Evolutionary conservation across 2,113 vertebrate genomes (phyloP).

Genomic region (Bujurquina vittata): DNA sequence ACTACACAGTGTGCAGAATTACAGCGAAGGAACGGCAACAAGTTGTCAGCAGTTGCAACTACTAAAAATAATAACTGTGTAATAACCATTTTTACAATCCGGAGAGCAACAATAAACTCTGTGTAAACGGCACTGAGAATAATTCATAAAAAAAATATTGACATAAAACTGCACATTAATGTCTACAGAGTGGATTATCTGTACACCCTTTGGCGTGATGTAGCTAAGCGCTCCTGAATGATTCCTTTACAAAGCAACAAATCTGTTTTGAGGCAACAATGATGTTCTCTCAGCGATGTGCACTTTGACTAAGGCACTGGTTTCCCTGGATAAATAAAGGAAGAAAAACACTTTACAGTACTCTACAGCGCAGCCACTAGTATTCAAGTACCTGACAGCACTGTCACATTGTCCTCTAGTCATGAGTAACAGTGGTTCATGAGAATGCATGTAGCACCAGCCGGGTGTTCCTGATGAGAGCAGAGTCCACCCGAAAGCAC

Average conservation of each 20-base stretch:
- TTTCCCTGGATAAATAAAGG: conserved; percentile 17
- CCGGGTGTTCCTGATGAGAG: background rate
- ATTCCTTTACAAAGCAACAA: conserved; percentile 19
- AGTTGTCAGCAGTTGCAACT: background rate
- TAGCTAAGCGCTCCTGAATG: conserved; percentile 23
- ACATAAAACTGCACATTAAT: conserved; percentile 49
- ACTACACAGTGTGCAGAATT: background rate
- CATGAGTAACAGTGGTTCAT: background rate
- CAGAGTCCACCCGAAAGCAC: background rate
- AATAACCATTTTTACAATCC: background rate
- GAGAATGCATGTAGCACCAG: background rate
- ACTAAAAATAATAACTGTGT: background rate
- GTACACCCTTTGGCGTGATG: conserved; percentile 50
- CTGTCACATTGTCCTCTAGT: conserved; percentile 24
- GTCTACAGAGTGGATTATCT: conserved; percentile 16
- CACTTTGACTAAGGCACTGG: conserved; percentile 32
- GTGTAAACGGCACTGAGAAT: conserved; percentile 70
- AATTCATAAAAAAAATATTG: conserved; percentile 70
- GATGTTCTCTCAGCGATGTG: background rate
- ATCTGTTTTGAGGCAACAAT: background rate
- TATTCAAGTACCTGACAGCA: conserved; percentile 72
- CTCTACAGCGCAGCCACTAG: conserved; percentile 44
- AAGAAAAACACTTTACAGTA: conserved; percentile 69
- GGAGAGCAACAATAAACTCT: background rate
- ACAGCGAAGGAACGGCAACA: background rate